phyloP scores from a whole-genome alignment of 1,140 invertebrate species.

The honey bee (Apis mellifera) region Amel_HAv3.1 CM009932.2:6058001-6058500 shows the following conservation, averaged over 20 bases:
- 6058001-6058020: too few relatives aligned
- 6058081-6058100: neutral
- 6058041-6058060: neutral
- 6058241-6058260: too few relatives aligned
- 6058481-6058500: neutral
- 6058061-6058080: too few relatives aligned
- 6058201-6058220: neutral
- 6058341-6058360: too few relatives aligned
- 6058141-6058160: neutral
- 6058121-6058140: neutral
- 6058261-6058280: too few relatives aligned
- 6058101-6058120: neutral
- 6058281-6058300: too few relatives aligned
- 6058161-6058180: neutral
- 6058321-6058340: too few relatives aligned
- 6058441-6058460: neutral
- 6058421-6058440: conserved; percentile 8
- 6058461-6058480: neutral
- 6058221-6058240: too few relatives aligned
- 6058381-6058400: neutral
- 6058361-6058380: neutral
- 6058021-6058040: too few relatives aligned
- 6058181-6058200: neutral
- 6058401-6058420: conserved; percentile 16
- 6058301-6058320: too few relatives aligned